Percentiles rank a stretch among this genome's conserved stretches.
Evolutionary conservation across 2,113 vertebrate species (phyloP).

Genomic region (Castor canadensis): DNA sequence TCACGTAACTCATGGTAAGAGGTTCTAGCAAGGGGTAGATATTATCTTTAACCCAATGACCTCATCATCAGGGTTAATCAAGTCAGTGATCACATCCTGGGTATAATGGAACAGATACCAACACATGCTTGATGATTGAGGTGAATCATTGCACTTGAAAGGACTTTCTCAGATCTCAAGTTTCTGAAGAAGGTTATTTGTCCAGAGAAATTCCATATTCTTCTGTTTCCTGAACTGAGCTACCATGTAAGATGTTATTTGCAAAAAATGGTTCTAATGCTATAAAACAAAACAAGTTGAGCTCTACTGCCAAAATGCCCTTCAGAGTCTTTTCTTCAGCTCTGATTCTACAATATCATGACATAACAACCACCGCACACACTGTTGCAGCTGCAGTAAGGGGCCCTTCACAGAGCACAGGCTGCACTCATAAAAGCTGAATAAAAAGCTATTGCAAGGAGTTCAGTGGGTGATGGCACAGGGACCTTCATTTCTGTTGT

Average conservation of each 20-base stretch:
- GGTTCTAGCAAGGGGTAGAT: background rate
- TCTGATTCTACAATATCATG: background rate
- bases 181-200: slow-evolving; percentile 42
- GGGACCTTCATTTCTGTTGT: slow-evolving; percentile 32
- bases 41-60: background rate
- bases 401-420: background rate
- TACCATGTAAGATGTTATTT: background rate
- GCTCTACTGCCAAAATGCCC: background rate
- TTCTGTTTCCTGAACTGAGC: background rate
- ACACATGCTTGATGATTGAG: background rate
- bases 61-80: background rate
- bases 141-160: background rate
- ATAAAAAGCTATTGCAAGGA: background rate
- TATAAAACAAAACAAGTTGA: background rate
- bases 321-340: background rate
- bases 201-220: slow-evolving; percentile 21
- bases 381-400: background rate
- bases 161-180: background rate
- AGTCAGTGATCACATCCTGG: background rate
- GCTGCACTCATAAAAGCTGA: background rate
- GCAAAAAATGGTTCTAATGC: background rate
- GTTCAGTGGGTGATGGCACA: slow-evolving; percentile 13
- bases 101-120: background rate
- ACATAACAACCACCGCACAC: background rate
- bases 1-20: background rate